Evolutionary conservation across 2,797 vertebrate genomes (phyloP), one percentile per base, ranked within the genome.

Genomic region (Allobates femoralis): DNA sequence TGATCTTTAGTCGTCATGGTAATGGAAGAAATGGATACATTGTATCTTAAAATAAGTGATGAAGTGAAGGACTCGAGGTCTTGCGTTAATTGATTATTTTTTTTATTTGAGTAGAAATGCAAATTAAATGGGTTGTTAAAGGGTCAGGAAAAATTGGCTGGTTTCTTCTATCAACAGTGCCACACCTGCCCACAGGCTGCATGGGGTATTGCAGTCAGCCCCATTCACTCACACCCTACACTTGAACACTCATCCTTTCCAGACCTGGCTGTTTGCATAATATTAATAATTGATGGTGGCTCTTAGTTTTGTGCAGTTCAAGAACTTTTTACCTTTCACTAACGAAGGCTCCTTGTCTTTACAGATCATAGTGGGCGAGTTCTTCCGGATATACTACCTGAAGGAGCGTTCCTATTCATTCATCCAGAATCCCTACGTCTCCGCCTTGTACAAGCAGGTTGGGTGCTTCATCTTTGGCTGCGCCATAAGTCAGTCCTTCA

Each of bases 391-490:
- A 93, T 95, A 96, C 86, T 97, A 97, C 85, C 94, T 98, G 86
- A 97, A 96, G 84, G 96, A 97, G 89, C 97, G 96, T 84, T 97
- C 96, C 0, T 96, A 94, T 69, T 98, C 97, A 0, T 97, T 98
- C 0, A 93, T 98, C 46, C 96, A 96, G 90, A 99, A 99, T 90
- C 97, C 97, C 2, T 99, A 99, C 0, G 95, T 99, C 53, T 96
- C 97, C 0, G 96, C 97, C 0, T 95, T 99, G 89, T 99, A 99
- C 91, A 97, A 97, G 94, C 97, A 99, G 91, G 96, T 99, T 89
- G 98, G 98, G 0, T 97, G 98, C 90, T 99, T 99, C 53, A 95
- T 97, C 90, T 99, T 99, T 0, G 98, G 98, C 91, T 99, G 97
- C 0, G 97, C 97, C 83, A 93, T 99, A 91, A 99, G 98, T 93